phyloP scores from a whole-genome alignment of 1,140 invertebrate species.

The Eubasilissa regina region DNA sequence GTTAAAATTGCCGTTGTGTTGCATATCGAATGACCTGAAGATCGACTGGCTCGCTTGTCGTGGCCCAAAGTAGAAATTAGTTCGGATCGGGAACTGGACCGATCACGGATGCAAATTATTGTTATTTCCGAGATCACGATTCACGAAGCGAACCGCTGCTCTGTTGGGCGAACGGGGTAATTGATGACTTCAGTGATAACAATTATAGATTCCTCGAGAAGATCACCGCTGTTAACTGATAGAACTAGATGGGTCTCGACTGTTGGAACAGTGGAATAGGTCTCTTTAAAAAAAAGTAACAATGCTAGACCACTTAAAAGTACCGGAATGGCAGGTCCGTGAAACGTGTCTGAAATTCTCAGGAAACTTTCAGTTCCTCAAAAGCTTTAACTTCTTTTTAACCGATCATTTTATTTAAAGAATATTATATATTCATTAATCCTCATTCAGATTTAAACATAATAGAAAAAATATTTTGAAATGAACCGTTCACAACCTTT shows the following conservation, averaged over 20 bases:
- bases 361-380: neutral
- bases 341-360: neutral
- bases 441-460: neutral
- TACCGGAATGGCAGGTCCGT: neutral
- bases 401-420: neutral
- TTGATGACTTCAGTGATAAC: conserved; percentile 38
- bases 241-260: neutral
- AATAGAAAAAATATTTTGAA: too few species aligned
- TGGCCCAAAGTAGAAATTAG: conserved; percentile 18
- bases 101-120: conserved; percentile 30
- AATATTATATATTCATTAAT: neutral
- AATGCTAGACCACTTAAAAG: neutral
- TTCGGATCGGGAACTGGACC: conserved; percentile 8
- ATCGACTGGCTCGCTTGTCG: neutral
- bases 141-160: conserved; percentile 14
- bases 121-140: conserved; percentile 39
- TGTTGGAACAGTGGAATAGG: neutral
- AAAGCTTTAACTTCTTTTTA: too few species aligned
- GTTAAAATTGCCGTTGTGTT: neutral
- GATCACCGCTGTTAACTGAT: conserved; percentile 17
- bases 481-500: too few species aligned
- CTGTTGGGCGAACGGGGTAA: conserved; percentile 3
- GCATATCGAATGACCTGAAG: neutral
- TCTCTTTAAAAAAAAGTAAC: neutral
- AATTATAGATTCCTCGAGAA: conserved; percentile 15